Evolutionary conservation across 2,888 invertebrate genomes (phyloP).

Genomic region (Beris chalybata): DNA sequence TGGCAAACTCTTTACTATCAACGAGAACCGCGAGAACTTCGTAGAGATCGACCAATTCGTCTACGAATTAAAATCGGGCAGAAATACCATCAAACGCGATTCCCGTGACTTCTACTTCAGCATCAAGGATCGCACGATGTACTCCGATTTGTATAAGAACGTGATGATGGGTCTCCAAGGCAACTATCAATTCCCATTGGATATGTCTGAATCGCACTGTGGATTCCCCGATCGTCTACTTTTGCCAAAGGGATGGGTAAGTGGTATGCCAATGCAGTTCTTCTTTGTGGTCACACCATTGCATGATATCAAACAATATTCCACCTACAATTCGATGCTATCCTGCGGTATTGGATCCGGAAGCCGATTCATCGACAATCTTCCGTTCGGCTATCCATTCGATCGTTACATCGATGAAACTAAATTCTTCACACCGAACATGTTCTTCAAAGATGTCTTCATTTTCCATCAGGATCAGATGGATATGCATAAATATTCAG

Average conservation of each 20-base stretch:
- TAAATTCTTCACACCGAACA: constrained; percentile 57
- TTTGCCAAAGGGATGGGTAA: constrained; percentile 65
- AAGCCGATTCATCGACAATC: constrained; percentile 56
- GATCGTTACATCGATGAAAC: constrained; percentile 57
- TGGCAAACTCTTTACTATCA: constrained; percentile 57
- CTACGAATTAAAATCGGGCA: constrained; percentile 47
- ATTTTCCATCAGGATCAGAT: constrained; percentile 58
- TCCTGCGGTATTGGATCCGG: constrained; percentile 42
- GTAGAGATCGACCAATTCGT: constrained; percentile 65
- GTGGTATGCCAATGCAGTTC: constrained; percentile 66
- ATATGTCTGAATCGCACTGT: constrained; percentile 58
- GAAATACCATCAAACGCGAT: constrained; percentile 44
- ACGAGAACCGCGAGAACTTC: constrained; percentile 62
- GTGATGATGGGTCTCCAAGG: constrained; percentile 57
- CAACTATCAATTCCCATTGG: constrained; percentile 56
- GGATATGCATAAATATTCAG: constrained; percentile 41
- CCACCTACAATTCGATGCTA: constrained; percentile 48
- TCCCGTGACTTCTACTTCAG: constrained; percentile 53
- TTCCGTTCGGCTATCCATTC: constrained; percentile 57
- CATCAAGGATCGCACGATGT: constrained; percentile 61
- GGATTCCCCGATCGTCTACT: constrained; percentile 66
- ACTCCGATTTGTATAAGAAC: constrained; percentile 57
- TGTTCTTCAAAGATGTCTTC: constrained; percentile 62
- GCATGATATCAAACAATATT: constrained; percentile 57
- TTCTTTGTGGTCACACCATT: constrained; percentile 63